phyloP scores from a whole-genome alignment of 1,140 invertebrate species.

The Mamestra configurata region DNA sequence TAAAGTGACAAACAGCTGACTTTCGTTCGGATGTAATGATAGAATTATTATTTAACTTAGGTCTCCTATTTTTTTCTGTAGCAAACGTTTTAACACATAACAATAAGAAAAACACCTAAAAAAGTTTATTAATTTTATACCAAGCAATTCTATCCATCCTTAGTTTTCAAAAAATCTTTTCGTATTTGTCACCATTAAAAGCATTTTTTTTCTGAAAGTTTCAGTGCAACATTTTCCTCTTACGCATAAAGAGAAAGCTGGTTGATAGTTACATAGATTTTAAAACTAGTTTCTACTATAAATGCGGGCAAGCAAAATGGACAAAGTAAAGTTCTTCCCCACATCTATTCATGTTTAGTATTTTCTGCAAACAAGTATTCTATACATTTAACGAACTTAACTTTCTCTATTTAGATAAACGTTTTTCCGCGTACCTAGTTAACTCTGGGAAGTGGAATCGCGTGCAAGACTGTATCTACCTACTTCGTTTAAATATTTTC shows the following conservation, averaged over 20 bases:
- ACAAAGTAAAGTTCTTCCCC: slow-evolving; percentile 22
- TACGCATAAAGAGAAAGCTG: slow-evolving; percentile 5
- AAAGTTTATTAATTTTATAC: too few species aligned
- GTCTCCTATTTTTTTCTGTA: neutral
- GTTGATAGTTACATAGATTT: neutral
- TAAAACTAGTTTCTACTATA: neutral
- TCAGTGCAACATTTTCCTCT: neutral
- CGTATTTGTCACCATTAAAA: neutral
- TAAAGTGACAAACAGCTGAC: neutral
- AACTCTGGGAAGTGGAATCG: slow-evolving; percentile 10
- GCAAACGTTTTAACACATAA: too few species aligned
- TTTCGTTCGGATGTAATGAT: neutral
- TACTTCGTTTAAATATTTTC: slow-evolving; percentile 26
- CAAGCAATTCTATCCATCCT: too few species aligned
- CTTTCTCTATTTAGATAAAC: slow-evolving; percentile 24
- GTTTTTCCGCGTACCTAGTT: slow-evolving; percentile 24
- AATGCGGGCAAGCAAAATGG: slow-evolving; percentile 17
- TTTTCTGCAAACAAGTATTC: slow-evolving; percentile 8
- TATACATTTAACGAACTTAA: slow-evolving; percentile 6
- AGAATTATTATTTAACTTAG: too few species aligned
- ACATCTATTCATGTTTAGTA: slow-evolving; percentile 8
- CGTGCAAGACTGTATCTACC: slow-evolving; percentile 27
- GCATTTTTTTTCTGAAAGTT: neutral
- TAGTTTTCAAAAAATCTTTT: neutral
- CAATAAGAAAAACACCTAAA: too few species aligned